Percentiles rank a stretch among this genome's conserved stretches.
phyloP scores from a whole-genome alignment of 2,888 invertebrate genomes.

The Trileptium ribeirensis region DNA sequence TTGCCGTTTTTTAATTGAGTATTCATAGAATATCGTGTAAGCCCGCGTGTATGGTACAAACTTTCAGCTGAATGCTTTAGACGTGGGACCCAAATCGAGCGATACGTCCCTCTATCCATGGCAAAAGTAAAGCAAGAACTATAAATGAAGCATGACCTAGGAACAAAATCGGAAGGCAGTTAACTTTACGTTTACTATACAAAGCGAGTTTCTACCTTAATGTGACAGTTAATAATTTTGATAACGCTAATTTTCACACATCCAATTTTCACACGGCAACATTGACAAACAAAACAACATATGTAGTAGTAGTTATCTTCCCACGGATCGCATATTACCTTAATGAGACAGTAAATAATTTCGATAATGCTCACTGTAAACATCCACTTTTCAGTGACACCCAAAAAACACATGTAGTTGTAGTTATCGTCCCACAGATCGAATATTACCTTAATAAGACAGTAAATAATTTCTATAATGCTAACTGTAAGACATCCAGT shows the following conservation, averaged over 20 bases:
- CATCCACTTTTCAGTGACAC: too few species aligned
- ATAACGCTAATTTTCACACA: not conserved
- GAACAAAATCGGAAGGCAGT: too few species aligned
- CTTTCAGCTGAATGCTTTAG: too few species aligned
- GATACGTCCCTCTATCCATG: too few species aligned
- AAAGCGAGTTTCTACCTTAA: too few species aligned
- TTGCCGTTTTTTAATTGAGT: too few species aligned
- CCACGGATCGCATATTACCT: not conserved
- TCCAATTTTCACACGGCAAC: not conserved
- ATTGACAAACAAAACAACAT: not conserved
- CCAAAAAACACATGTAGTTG: not conserved
- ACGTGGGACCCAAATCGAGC: too few species aligned
- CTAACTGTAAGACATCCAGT: not conserved
- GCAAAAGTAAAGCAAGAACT: too few species aligned
- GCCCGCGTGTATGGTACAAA: too few species aligned
- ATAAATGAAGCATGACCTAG: too few species aligned
- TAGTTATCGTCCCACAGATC: not conserved
- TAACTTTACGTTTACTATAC: too few species aligned
- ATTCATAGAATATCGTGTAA: too few species aligned
- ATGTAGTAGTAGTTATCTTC: not conserved
- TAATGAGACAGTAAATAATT: not conserved
- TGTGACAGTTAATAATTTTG: not conserved
- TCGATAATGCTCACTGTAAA: not conserved
- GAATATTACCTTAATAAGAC: not conserved
- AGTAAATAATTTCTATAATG: not conserved